phyloP scores from a whole-genome alignment of 2,113 vertebrate genomes.

The Acanthisitta chloris region DNA sequence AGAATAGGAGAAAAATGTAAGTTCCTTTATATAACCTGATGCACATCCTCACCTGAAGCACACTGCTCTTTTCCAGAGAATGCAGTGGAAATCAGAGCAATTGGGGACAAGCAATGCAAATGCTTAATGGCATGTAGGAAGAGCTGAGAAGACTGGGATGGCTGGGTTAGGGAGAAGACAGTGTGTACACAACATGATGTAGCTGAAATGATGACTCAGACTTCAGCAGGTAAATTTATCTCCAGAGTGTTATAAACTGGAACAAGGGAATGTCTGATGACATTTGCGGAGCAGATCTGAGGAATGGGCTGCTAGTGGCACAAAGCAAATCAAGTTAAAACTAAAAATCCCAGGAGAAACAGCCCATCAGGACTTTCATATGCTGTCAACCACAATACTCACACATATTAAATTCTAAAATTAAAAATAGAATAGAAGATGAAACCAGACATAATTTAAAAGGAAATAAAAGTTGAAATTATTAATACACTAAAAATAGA shows the following conservation, averaged over 20 bases:
- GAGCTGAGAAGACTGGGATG: background rate
- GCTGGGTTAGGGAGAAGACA: background rate
- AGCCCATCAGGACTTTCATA: background rate
- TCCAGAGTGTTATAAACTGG: background rate
- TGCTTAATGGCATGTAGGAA: background rate
- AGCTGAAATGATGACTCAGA: conserved; percentile 32
- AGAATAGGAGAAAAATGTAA: background rate
- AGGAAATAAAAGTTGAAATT: background rate
- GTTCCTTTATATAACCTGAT: background rate
- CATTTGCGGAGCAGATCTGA: background rate
- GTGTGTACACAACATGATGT: background rate
- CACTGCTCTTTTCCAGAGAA: background rate
- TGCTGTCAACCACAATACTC: background rate
- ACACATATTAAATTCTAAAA: background rate
- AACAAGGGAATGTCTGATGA: background rate
- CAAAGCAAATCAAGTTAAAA: background rate
- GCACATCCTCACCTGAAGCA: background rate
- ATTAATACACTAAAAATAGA: background rate
- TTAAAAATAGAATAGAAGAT: background rate
- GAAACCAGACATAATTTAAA: background rate
- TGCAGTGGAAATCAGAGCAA: background rate
- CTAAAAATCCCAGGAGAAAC: background rate
- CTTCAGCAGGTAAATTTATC: conserved; percentile 2
- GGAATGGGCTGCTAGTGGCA: background rate
- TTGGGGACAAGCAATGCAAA: background rate